Percentiles rank a stretch among this genome's conserved stretches.
Conservation (phyloP, 2,113 vertebrate species). For the Castor canadensis region DNA sequence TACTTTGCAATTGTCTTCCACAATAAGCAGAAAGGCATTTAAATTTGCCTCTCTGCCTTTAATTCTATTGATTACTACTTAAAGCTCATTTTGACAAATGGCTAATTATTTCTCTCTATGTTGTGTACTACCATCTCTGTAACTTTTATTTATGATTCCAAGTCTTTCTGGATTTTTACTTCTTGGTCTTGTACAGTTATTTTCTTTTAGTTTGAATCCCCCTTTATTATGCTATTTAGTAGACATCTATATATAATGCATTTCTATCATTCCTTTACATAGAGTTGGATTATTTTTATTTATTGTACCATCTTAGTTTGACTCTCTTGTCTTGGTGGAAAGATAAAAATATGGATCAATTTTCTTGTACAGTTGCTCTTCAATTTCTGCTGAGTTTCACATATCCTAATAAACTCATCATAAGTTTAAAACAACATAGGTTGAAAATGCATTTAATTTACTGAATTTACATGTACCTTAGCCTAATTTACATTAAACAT, state of each 20-base stretch:
- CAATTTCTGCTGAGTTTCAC: not conserved
- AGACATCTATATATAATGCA: not conserved
- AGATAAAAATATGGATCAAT: not conserved
- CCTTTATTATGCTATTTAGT: constrained; percentile 42
- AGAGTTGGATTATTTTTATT: constrained; percentile 8
- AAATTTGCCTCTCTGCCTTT: not conserved
- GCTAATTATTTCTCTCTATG: not conserved
- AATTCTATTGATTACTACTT: not conserved
- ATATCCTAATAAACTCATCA: not conserved
- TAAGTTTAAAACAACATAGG: not conserved
- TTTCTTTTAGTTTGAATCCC: constrained; percentile 52
- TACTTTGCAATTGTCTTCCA: not conserved
- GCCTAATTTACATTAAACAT: not conserved
- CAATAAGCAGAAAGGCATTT: not conserved
- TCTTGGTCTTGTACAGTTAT: not conserved
- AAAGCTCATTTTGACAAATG: not conserved
- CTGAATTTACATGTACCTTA: not conserved
- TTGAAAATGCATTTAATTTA: not conserved
- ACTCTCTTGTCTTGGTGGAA: not conserved
- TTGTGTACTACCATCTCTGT: not conserved
- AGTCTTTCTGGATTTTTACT: constrained; percentile 33
- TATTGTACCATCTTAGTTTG: not conserved
- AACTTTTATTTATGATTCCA: constrained; percentile 44
- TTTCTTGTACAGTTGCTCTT: not conserved
- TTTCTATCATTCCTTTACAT: constrained; percentile 31